Conservation (phyloP, 2,888 invertebrate species). For the Agrilus cyanescens region DNA sequence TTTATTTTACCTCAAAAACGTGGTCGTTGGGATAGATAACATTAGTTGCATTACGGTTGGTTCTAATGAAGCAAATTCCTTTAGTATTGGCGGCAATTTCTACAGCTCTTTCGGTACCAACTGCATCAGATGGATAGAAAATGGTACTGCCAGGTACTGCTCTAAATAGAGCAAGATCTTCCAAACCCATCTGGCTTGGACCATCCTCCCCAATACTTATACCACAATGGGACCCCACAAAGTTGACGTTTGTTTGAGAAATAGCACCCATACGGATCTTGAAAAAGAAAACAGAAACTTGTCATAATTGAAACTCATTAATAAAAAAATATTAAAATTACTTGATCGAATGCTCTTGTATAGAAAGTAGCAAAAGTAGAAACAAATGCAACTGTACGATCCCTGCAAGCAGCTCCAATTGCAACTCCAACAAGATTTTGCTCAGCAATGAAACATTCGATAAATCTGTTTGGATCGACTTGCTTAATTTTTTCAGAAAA, state of each 20-base stretch:
- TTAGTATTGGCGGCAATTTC: conserved; percentile 92
- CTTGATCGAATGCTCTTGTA: conserved; percentile 92
- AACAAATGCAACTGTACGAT: conserved; percentile 85
- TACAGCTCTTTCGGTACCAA: conserved; percentile 85
- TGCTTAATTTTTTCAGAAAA: conserved; percentile 86
- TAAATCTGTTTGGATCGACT: conserved; percentile 59
- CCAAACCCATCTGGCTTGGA: conserved; percentile 99
- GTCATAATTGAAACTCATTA: conserved; percentile 1
- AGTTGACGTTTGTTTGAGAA: conserved; percentile 94
- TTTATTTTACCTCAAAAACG: conserved; percentile 49
- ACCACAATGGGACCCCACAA: conserved; percentile 94
- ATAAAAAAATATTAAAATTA: conserved; percentile 21
- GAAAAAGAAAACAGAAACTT: conserved; percentile 7
- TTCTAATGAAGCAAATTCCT: conserved; percentile 92
- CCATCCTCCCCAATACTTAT: conserved; percentile 98
- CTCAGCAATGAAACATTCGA: conserved; percentile 99
- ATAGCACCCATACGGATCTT: conserved; percentile 98
- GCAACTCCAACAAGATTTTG: conserved; percentile 96
- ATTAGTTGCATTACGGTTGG: conserved; percentile 81
- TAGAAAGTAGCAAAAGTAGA: conserved; percentile 98
- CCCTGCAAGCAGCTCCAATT: conserved; percentile 86
- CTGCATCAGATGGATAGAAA: conserved; percentile 84
- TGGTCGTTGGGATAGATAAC: conserved; percentile 81
- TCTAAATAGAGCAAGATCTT: conserved; percentile 93
- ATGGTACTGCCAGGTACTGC: conserved; percentile 71